Conservation (phyloP, 2,888 invertebrate species). For the Antheraea yamamai region DNA sequence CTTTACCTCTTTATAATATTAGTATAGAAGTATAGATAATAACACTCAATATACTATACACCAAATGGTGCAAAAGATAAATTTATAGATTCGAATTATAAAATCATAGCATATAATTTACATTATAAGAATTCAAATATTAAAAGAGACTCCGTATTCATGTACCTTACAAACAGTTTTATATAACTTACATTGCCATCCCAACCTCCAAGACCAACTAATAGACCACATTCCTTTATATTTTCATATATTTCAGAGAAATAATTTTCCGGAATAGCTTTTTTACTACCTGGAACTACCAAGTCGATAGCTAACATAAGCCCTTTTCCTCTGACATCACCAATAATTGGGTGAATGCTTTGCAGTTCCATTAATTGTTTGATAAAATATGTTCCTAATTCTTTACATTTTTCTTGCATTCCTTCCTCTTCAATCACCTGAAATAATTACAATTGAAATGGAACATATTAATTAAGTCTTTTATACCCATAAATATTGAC, state of each 20-base stretch:
- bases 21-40: no score
- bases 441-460: conserved; percentile 8
- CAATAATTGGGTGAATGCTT: conserved; percentile 86
- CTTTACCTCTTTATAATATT: no score
- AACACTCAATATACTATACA: background rate
- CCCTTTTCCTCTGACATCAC: conserved; percentile 98
- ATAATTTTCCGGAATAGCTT: conserved; percentile 84
- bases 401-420: conserved; percentile 88
- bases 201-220: conserved; percentile 94
- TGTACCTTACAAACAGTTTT: background rate
- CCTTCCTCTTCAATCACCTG: conserved; percentile 94
- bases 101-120: no score
- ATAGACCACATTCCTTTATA: conserved; percentile 91
- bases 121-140: background rate
- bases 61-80: background rate
- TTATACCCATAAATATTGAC: background rate
- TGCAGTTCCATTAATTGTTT: conserved; percentile 87
- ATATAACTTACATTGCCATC: conserved; percentile 89
- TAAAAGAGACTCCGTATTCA: background rate
- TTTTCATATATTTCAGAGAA: conserved; percentile 90
- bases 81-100: no score
- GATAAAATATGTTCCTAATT: conserved; percentile 92
- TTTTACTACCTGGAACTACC: conserved; percentile 85
- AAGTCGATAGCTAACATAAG: conserved; percentile 97
- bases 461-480: background rate